Base-by-base conservation (phyloP, 1,140 invertebrate genomes). In the Pinna nobilis region DNA sequence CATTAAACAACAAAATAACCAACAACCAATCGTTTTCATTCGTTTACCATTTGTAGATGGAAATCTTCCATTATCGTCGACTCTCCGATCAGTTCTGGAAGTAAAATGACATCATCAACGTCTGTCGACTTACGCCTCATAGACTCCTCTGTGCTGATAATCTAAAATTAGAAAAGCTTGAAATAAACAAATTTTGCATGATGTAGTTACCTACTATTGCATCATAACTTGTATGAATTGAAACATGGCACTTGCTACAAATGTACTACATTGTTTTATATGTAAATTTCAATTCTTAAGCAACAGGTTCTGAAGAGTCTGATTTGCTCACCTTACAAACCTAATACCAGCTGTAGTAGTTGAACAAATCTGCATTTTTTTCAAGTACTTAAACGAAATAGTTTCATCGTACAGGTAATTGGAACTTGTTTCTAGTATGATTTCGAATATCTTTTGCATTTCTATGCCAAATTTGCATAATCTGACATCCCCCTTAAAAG, bases 51-150 rank as follows among this genome's bases (percentile, higher is more conserved):
- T 25, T 63, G 28, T 37, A 96, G 92, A 88, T 97, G 95, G 47
- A 96, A 94, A 86, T 96, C 95, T 70, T 93, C 94, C 69, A 98
- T 90, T 79, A 98, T 96, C 88, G 97, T 95, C 18, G 95, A 96
- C 15, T 86, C 70, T 6, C 83, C 86, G 71, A 95, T 93, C 68
- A 98, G 91, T 83, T 98, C 97, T 2, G 97, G 97, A 63, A 97
- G 92, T 74, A 94, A 94, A 53, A 95, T 53, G 0, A 66, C 41
- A 9, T 84, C 84, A 20, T 87, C 81, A 30, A 80, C 91, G 79
- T 97, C 95, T 6, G 78, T 70, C 4, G 78, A 78, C 28, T 80
- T 78, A 23, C 89, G 83, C 51, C 90, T 85, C 33, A 86, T 78
- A 44, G 87, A 82, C 77, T 91, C 90, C 51, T 86, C 84, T 13